Conservation (phyloP, 2,888 invertebrate genomes). For the Tribolium freemani region DNA sequence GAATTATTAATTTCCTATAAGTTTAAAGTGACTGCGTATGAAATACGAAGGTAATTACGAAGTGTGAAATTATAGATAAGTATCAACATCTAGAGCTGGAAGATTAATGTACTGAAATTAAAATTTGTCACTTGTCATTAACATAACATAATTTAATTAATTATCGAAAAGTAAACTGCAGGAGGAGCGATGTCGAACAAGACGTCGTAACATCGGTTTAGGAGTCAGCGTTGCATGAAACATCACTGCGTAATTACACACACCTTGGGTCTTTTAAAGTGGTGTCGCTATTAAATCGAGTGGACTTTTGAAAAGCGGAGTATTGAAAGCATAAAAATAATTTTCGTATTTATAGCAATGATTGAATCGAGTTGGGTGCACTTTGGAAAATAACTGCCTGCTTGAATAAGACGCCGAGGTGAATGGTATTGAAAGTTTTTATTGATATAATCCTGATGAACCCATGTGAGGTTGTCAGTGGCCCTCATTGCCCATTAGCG, state of each 20-base stretch:
- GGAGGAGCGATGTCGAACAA: slow-evolving; percentile 9
- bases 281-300: no score
- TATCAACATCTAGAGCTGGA: not conserved
- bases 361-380: slow-evolving; percentile 15
- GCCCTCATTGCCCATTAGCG: slow-evolving; percentile 67
- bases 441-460: slow-evolving; percentile 64
- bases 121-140: slow-evolving; percentile 9
- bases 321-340: slow-evolving; percentile 1
- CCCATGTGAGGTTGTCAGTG: slow-evolving; percentile 66
- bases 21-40: not conserved
- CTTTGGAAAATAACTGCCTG: slow-evolving; percentile 36
- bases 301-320: no score
- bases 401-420: slow-evolving; percentile 42
- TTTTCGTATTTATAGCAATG: not conserved
- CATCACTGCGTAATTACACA: not conserved
- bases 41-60: not conserved
- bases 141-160: slow-evolving; percentile 9
- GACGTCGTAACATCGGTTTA: not conserved
- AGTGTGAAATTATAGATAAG: not conserved
- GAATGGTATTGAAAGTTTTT: slow-evolving; percentile 59
- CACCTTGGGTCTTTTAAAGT: no score
- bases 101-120: slow-evolving; percentile 7
- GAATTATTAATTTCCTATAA: not conserved
- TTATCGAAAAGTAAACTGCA: slow-evolving; percentile 1
- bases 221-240: no score